A percentile compares a stretch with the other conserved stretches of the same genome.
These are phyloP conservation scores for Rhyzopertha dominica DNA, from an alignment of 1,140 invertebrate genomes.

Conservation along the genomic window DNA sequence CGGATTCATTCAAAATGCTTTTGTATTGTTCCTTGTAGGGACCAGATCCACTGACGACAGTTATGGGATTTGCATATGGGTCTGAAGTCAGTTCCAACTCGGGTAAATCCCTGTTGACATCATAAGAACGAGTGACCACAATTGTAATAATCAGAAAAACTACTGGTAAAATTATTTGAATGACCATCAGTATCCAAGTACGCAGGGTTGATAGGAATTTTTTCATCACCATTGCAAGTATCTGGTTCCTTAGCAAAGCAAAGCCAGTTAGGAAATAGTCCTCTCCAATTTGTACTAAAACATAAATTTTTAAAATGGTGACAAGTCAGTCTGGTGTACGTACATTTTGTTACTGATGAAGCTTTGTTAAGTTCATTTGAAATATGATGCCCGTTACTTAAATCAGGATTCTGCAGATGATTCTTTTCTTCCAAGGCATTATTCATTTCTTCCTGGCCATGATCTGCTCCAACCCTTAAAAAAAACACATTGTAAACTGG, in stretches of 20 bases:
- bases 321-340: background rate
- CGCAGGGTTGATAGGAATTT: slow-evolving; percentile 52
- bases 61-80: slow-evolving; percentile 36
- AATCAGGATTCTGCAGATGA: background rate
- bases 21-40: no score
- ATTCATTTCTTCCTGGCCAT: slow-evolving; percentile 28
- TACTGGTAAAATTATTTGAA: slow-evolving; percentile 56
- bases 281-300: slow-evolving; percentile 22
- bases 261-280: slow-evolving; percentile 35
- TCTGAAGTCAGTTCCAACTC: slow-evolving; percentile 38
- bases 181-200: slow-evolving; percentile 51
- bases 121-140: slow-evolving; percentile 36
- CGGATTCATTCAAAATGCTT: no score
- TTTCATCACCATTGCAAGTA: slow-evolving; percentile 59
- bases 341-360: background rate
- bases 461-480: slow-evolving; percentile 48
- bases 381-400: background rate
- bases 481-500: slow-evolving; percentile 13
- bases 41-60: no score
- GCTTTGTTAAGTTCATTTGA: slow-evolving; percentile 1
- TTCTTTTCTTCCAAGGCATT: background rate
- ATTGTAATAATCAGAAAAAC: slow-evolving; percentile 57
- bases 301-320: background rate
- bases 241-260: slow-evolving; percentile 52
- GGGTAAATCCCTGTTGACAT: slow-evolving; percentile 45